Evolutionary conservation across 1,140 invertebrate genomes (phyloP).

Genomic region (Littorina saxatilis): DNA sequence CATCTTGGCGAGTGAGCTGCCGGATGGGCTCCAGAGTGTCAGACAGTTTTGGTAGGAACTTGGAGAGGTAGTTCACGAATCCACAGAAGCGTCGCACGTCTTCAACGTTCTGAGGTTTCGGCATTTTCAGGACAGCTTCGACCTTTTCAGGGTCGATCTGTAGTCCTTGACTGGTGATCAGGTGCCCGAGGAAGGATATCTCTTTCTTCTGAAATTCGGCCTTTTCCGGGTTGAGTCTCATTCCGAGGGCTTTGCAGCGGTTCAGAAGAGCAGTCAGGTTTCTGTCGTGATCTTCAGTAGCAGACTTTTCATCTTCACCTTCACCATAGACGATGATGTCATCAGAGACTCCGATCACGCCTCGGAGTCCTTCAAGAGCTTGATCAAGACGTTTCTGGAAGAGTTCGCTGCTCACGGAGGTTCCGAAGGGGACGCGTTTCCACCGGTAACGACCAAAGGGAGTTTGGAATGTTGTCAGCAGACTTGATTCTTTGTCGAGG

Average conservation of each 20-base stretch:
- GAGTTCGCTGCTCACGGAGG: conserved; percentile 58
- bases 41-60: conserved; percentile 32
- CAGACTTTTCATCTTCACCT: not conserved
- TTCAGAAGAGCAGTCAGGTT: conserved; percentile 38
- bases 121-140: conserved; percentile 42
- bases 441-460: conserved; percentile 71
- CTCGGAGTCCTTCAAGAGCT: conserved; percentile 52
- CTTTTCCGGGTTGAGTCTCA: conserved; percentile 25
- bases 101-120: conserved; percentile 18
- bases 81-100: not conserved
- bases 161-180: not conserved
- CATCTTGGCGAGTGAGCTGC: conserved; percentile 45
- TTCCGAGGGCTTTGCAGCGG: conserved; percentile 27
- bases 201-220: not conserved
- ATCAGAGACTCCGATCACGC: conserved; percentile 22
- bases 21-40: conserved; percentile 49
- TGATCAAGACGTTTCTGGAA: conserved; percentile 21
- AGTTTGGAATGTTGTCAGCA: too few relatives aligned
- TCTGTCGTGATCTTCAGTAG: conserved; percentile 25
- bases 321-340: too few relatives aligned
- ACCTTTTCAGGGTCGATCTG: conserved; percentile 31
- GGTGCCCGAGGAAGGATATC: conserved; percentile 43
- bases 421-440: conserved; percentile 73
- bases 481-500: too few relatives aligned
- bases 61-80: conserved; percentile 30